Conservation (phyloP, 2,113 vertebrate species). For the Hydrolagus affinis region DNA sequence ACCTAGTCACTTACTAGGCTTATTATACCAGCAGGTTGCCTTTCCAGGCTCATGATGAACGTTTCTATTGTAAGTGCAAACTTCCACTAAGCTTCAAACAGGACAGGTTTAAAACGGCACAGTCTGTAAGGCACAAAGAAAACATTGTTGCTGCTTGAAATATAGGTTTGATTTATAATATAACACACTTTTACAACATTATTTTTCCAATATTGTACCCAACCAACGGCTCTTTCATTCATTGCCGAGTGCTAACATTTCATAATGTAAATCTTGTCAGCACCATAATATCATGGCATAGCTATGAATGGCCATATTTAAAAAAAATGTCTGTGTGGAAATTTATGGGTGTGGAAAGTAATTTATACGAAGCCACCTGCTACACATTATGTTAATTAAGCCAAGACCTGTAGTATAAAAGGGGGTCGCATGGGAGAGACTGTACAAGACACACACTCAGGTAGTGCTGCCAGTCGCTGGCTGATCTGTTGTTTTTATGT, state of each 20-base stretch:
- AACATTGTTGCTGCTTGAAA: not conserved
- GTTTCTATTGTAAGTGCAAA: not conserved
- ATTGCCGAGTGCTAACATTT: not conserved
- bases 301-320: not conserved
- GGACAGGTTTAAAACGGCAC: not conserved
- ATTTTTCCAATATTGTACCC: not conserved
- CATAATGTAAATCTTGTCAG: slow-evolving; percentile 9
- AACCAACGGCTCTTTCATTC: not conserved
- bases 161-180: not conserved
- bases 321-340: not conserved
- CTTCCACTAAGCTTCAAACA: not conserved
- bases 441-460: not conserved
- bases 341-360: not conserved
- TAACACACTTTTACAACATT: not conserved
- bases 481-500: not conserved
- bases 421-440: not conserved
- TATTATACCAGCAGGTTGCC: too few species aligned
- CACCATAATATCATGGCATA: too few species aligned
- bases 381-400: not conserved
- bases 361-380: not conserved
- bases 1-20: too few species aligned
- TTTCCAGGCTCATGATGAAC: too few species aligned
- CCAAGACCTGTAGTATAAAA: not conserved
- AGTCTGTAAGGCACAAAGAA: not conserved
- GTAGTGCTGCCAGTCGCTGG: not conserved